These are phyloP conservation scores for Actinernus sp. DNA, from an alignment of 92 coral and sea anemone genomes.

Conservation along the genomic window DNA sequence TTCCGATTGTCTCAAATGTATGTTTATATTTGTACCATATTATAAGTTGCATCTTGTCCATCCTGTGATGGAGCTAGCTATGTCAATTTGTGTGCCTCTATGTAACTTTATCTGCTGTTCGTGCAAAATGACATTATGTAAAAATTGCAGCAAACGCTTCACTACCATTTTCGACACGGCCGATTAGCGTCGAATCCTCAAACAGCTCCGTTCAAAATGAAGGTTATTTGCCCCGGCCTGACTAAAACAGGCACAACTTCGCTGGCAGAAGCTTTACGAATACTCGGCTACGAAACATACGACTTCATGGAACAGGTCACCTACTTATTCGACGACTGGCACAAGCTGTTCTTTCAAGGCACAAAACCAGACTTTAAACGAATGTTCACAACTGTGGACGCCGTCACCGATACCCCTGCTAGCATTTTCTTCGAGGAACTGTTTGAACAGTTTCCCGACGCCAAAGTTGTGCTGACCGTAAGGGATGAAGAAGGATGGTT, in stretches of 20 bases:
- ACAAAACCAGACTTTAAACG: not conserved
- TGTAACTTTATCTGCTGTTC: too few relatives aligned
- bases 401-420: slow-evolving; percentile 2
- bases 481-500: slow-evolving; percentile 3
- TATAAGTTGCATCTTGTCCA: too few relatives aligned
- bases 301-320: not conserved
- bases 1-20: too few relatives aligned
- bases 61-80: too few relatives aligned
- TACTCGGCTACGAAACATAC: not conserved
- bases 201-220: too few relatives aligned
- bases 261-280: not conserved
- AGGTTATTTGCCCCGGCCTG: too few relatives aligned
- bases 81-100: too few relatives aligned
- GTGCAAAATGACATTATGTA: too few relatives aligned
- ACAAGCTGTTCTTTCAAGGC: not conserved
- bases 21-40: too few relatives aligned
- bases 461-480: not conserved
- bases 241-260: slow-evolving; percentile 1
- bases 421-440: not conserved
- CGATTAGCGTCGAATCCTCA: too few relatives aligned
- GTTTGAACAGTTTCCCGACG: not conserved
- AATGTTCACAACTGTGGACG: not conserved
- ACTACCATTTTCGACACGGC: too few relatives aligned
- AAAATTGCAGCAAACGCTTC: too few relatives aligned
- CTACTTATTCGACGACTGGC: not conserved